phyloP scores from a whole-genome alignment of 2,888 invertebrate species.

The Hymenopus coronatus region DNA sequence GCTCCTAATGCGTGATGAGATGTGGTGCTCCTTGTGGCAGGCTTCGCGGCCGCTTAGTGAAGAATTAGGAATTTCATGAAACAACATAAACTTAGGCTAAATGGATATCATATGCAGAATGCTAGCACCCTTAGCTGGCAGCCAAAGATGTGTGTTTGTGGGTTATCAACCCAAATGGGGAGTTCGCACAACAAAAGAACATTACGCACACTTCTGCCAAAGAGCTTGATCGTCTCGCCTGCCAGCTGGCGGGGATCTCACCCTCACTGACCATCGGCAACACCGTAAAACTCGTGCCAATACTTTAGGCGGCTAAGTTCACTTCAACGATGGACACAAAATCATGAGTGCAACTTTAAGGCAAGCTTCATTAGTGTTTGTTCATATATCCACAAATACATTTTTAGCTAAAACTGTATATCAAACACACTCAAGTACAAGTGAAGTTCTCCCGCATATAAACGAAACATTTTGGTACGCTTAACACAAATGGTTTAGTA shows the following conservation, averaged over 20 bases:
- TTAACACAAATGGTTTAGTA: no score
- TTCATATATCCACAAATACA: no score
- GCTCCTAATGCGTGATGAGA: no score
- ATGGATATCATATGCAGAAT: neutral
- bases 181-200: neutral
- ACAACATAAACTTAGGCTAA: neutral
- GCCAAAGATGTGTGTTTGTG: neutral
- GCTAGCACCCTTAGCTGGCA: neutral
- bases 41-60: neutral
- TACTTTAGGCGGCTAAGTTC: neutral
- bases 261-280: constrained; percentile 12
- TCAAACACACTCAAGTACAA: no score
- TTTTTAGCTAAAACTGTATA: no score
- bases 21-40: neutral
- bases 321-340: neutral
- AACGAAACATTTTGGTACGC: no score
- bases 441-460: no score
- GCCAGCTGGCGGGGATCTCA: neutral
- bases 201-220: neutral
- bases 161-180: neutral
- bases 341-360: neutral
- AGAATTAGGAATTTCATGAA: neutral
- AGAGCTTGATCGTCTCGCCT: neutral
- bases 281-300: neutral
- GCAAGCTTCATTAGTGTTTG: neutral